phyloP scores from a whole-genome alignment of 53 echinoderm and acorn worm species.

The Pentamera pediparva region DNA sequence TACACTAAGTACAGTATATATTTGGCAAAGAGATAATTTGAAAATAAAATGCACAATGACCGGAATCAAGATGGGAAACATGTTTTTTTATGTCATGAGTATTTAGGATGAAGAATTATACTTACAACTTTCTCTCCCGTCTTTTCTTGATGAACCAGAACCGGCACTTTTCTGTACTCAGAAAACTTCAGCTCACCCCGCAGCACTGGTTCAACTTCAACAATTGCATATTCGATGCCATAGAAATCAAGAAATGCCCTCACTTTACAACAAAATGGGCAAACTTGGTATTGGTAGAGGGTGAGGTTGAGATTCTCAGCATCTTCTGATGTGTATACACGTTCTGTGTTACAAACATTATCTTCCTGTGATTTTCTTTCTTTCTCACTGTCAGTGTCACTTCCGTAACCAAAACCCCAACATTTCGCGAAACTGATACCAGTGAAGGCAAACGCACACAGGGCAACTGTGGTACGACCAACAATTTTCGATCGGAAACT shows the following conservation, averaged over 20 bases:
- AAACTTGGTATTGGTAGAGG: constrained; percentile 88
- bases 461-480: neutral
- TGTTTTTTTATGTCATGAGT: no score
- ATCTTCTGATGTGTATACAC: constrained; percentile 52
- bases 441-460: neutral
- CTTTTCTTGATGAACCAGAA: constrained; percentile 58
- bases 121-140: constrained; percentile 39
- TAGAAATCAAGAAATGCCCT: constrained; percentile 89
- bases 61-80: no score
- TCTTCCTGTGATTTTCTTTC: neutral
- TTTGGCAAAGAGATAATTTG: no score
- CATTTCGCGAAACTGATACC: constrained; percentile 25
- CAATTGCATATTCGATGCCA: constrained; percentile 77
- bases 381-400: neutral
- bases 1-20: no score
- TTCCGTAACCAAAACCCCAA: constrained; percentile 9
- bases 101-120: neutral
- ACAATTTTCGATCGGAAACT: neutral
- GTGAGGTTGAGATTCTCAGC: constrained; percentile 62
- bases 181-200: constrained; percentile 90
- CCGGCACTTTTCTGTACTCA: constrained; percentile 89
- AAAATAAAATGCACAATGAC: no score
- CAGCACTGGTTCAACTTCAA: constrained; percentile 79
- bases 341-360: constrained; percentile 39
- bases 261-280: constrained; percentile 97